Evolutionary conservation across 2,888 invertebrate genomes (phyloP).

Genomic region (Phasia obesa): DNA sequence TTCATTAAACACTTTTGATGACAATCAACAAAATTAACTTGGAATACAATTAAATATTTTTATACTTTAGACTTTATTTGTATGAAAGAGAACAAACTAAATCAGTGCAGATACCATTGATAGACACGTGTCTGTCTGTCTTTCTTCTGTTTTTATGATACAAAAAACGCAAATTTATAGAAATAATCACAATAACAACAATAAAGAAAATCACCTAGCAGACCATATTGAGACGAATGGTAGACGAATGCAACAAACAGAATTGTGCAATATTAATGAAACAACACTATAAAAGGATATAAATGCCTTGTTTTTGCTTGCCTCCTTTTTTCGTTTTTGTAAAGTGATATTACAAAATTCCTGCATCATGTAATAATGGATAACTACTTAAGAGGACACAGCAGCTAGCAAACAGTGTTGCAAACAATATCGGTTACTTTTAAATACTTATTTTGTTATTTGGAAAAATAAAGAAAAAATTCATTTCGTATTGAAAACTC

Average conservation of each 20-base stretch:
- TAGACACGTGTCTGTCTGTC: slow-evolving; percentile 67
- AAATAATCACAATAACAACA: slow-evolving; percentile 58
- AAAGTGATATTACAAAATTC: slow-evolving; percentile 71
- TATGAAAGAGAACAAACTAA: slow-evolving; percentile 37
- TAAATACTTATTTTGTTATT: slow-evolving; percentile 49
- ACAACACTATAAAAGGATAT: slow-evolving; percentile 67
- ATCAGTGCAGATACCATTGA: slow-evolving; percentile 60
- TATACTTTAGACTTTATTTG: slow-evolving; percentile 33
- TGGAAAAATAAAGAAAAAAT: background rate
- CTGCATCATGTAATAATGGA: slow-evolving; percentile 57
- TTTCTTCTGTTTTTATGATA: background rate
- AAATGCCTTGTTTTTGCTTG: slow-evolving; percentile 49
- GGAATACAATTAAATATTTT: slow-evolving; percentile 68
- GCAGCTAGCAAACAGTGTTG: slow-evolving; percentile 23
- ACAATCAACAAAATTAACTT: slow-evolving; percentile 68
- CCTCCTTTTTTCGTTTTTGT: slow-evolving; percentile 31
- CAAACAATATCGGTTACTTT: slow-evolving; percentile 61
- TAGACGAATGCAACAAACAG: slow-evolving; percentile 40
- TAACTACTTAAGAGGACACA: slow-evolving; percentile 32
- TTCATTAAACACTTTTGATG: slow-evolving; percentile 71
- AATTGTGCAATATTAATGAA: slow-evolving; percentile 65
- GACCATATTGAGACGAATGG: slow-evolving; percentile 50
- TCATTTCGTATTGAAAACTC: slow-evolving; percentile 37
- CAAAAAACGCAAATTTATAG: slow-evolving; percentile 67
- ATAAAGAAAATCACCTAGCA: slow-evolving; percentile 42